A percentile compares a stretch with the other conserved stretches of the same genome.
phyloP scores from a whole-genome alignment of 2,888 invertebrate genomes.

The Junonia oenone region DNA sequence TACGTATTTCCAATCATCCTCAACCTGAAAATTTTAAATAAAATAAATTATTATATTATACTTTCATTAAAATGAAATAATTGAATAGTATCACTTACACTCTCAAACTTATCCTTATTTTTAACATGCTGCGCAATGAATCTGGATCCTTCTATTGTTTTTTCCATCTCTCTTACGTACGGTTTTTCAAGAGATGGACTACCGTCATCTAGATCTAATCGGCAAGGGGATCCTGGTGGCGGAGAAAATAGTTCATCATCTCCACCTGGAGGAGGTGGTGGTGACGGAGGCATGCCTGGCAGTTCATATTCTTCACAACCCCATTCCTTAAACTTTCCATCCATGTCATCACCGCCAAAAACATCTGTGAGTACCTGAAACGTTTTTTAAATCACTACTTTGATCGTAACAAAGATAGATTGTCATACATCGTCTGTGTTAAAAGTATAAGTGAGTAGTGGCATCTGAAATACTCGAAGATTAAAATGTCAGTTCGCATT shows the following conservation, averaged over 20 bases:
- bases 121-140: conserved; percentile 97
- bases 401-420: not conserved
- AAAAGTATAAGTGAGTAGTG: conserved; percentile 4
- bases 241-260: conserved; percentile 92
- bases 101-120: conserved; percentile 96
- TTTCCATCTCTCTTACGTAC: conserved; percentile 91
- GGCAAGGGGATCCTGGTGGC: conserved; percentile 83
- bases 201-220: conserved; percentile 78
- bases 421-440: not conserved
- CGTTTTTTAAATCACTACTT: not conserved
- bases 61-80: not conserved
- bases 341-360: conserved; percentile 80
- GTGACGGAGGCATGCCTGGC: conserved; percentile 85
- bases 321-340: conserved; percentile 74
- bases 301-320: conserved; percentile 86
- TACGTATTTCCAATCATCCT: conserved; percentile 99
- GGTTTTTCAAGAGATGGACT: conserved; percentile 92
- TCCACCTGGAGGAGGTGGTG: conserved; percentile 87
- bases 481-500: conserved; percentile 55
- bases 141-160: conserved; percentile 93
- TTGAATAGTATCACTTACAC: conserved; percentile 82
- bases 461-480: conserved; percentile 42
- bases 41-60: not conserved
- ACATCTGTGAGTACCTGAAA: conserved; percentile 88
- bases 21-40: conserved; percentile 81